A percentile compares a stretch with the other conserved stretches of the same genome.
Evolutionary conservation across 2,888 invertebrate species (phyloP).

Genomic region (Lapara coniferarum): DNA sequence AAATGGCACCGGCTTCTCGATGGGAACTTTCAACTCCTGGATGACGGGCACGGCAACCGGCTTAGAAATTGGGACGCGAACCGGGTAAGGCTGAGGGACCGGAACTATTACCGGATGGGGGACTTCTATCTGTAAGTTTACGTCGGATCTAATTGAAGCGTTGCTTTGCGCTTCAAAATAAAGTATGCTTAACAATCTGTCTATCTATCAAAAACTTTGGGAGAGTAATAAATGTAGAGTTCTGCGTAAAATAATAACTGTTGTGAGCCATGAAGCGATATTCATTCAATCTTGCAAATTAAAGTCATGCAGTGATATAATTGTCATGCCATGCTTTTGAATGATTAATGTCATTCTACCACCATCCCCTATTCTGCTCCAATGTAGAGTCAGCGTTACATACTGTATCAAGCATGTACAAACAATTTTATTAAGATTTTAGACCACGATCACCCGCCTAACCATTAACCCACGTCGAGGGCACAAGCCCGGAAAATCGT

Average conservation of each 20-base stretch:
- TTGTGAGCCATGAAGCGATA: neutral
- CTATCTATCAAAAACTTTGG: too few species aligned
- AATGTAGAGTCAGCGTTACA: too few species aligned
- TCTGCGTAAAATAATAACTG: neutral
- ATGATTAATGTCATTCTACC: neutral
- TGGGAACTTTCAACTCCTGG: slow-evolving; percentile 82
- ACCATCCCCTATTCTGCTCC: too few species aligned
- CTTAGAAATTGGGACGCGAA: slow-evolving; percentile 88
- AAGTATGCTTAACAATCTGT: neutral
- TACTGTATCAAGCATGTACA: too few species aligned
- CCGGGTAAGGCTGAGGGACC: slow-evolving; percentile 89
- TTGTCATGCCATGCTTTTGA: slow-evolving; percentile 16
- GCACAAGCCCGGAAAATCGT: too few species aligned
- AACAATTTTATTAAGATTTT: too few species aligned
- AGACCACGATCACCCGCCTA: too few species aligned
- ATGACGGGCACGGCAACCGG: slow-evolving; percentile 88
- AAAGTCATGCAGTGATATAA: neutral
- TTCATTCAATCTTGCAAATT: slow-evolving; percentile 3
- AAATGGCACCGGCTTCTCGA: slow-evolving; percentile 86
- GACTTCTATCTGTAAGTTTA: slow-evolving; percentile 86
- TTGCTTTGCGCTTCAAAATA: slow-evolving; percentile 2
- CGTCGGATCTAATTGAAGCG: slow-evolving; percentile 15
- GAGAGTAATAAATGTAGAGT: too few species aligned
- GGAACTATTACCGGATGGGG: slow-evolving; percentile 90
- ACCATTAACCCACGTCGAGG: too few species aligned